phyloP scores from a whole-genome alignment of 2,797 vertebrate genomes.

The Molossus alvarezi region DNA sequence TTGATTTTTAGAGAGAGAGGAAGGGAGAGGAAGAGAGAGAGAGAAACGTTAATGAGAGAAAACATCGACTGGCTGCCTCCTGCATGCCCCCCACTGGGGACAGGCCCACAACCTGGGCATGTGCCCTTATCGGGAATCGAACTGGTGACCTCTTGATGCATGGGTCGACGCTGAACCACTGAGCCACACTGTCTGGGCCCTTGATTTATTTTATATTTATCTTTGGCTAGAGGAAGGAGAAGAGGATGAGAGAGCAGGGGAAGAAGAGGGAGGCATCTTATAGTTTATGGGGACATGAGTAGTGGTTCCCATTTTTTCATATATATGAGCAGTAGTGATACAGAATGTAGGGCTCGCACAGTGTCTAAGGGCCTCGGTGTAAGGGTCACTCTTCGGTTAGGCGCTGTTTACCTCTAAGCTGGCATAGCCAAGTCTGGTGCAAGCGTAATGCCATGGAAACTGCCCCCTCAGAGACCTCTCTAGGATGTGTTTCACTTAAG shows the following conservation, averaged over 20 bases:
- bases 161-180: too few species aligned
- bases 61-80: too few species aligned
- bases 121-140: too few species aligned
- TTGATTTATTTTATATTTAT: neutral
- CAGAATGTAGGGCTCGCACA: neutral
- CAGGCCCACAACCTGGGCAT: too few species aligned
- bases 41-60: too few species aligned
- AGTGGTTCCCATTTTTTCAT: neutral
- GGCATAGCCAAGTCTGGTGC: accelerated
- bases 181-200: too few species aligned
- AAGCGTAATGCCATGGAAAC: neutral
- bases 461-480: neutral
- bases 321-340: neutral
- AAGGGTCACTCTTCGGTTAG: neutral
- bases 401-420: neutral
- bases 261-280: neutral
- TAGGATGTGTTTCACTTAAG: neutral
- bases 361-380: neutral
- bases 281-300: neutral
- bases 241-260: neutral
- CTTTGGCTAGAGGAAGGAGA: neutral
- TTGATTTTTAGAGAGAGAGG: too few species aligned
- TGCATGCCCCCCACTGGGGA: too few species aligned
- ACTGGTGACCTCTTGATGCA: too few species aligned
- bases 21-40: too few species aligned